Evolutionary conservation across 2,113 vertebrate species (phyloP).

Genomic region (Chunga burmeisteri): DNA sequence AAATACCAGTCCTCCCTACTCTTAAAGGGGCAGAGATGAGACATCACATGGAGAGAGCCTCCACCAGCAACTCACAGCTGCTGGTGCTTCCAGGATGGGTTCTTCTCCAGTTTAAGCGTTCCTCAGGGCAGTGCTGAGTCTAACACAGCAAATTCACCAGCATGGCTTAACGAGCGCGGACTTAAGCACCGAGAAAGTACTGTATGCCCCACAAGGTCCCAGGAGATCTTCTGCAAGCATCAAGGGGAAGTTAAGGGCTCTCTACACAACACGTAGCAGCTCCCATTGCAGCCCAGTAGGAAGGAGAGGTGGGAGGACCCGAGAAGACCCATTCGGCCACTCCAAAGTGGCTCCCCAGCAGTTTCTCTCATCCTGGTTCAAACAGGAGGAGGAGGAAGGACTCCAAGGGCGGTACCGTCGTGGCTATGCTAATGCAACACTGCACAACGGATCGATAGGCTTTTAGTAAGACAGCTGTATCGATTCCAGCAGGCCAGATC

Average conservation of each 20-base stretch:
- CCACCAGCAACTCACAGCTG: not conserved
- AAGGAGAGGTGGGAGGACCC: not conserved
- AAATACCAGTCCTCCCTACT: not conserved
- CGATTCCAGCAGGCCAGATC: rapidly evolving
- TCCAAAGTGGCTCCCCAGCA: not conserved
- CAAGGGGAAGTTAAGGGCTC: not conserved
- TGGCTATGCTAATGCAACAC: not conserved
- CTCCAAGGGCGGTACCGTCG: not conserved
- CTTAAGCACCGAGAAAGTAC: too few relatives aligned
- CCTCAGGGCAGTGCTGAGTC: not conserved
- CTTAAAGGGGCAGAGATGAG: not conserved
- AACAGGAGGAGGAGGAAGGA: not conserved
- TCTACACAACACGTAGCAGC: not conserved
- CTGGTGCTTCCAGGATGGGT: not conserved
- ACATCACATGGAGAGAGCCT: not conserved
- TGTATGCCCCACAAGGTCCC: not conserved
- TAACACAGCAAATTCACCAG: not conserved
- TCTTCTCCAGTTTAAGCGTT: not conserved
- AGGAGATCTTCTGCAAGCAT: not conserved
- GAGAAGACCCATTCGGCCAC: not conserved
- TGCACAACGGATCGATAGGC: not conserved
- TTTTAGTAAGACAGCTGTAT: not conserved
- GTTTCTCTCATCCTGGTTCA: not conserved
- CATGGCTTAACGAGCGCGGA: rapidly evolving
- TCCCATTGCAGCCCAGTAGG: not conserved